Percentiles rank a stretch among this genome's conserved stretches.
These are phyloP conservation scores for Amiota minor DNA, from an alignment of 2,888 invertebrate genomes.

Conservation along the genomic window DNA sequence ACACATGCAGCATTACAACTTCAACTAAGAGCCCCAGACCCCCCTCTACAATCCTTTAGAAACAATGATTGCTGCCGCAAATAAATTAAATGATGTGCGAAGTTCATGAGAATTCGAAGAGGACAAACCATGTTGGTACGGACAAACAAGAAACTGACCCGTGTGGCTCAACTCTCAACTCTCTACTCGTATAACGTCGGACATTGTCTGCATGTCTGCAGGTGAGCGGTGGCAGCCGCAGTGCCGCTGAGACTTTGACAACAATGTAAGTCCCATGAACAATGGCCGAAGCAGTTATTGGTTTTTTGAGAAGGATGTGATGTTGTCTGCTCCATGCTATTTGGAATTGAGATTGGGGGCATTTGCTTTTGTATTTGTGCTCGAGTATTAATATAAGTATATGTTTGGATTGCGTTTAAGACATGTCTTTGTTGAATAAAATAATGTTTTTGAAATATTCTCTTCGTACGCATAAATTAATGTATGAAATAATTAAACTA, in stretches of 20 bases:
- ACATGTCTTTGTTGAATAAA: background rate
- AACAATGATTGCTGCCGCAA: slow-evolving; percentile 12
- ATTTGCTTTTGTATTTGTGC: background rate
- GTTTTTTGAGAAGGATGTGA: background rate
- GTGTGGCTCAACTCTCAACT: no score
- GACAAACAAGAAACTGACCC: no score
- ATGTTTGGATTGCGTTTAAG: background rate
- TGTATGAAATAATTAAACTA: background rate
- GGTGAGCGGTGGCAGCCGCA: slow-evolving; percentile 50
- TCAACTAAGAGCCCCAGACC: no score
- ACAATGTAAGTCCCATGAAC: slow-evolving; percentile 10
- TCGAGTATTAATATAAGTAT: background rate
- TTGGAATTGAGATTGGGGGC: no score
- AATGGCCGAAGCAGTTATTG: background rate
- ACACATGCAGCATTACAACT: no score
- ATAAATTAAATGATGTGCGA: slow-evolving; percentile 27
- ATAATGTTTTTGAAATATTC: background rate
- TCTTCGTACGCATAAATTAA: background rate
- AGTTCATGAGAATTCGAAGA: background rate
- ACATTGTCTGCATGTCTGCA: no score
- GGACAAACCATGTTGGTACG: background rate
- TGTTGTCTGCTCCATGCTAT: no score
- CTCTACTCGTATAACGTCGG: no score
- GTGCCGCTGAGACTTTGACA: slow-evolving; percentile 45
- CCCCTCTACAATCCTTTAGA: background rate